phyloP scores from a whole-genome alignment of 2,888 invertebrate species.

The Standfussiana lucernea region DNA sequence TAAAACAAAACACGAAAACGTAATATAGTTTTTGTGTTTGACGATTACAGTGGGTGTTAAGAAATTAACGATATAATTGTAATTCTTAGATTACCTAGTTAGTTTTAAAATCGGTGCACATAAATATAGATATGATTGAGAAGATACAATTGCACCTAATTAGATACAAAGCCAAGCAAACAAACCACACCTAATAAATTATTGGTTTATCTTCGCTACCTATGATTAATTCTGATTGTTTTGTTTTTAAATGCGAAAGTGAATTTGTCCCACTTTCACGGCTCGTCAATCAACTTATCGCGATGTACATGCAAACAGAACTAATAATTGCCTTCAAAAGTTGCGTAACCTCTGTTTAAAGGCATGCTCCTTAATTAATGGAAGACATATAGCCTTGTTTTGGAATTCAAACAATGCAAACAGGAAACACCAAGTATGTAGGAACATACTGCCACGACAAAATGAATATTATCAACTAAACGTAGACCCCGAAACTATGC shows the following conservation, averaged over 20 bases:
- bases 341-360: background rate
- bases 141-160: background rate
- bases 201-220: background rate
- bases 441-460: background rate
- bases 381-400: background rate
- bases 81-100: too few species aligned
- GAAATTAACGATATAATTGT: constrained; percentile 20
- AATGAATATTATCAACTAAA: background rate
- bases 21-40: constrained; percentile 7
- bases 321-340: background rate
- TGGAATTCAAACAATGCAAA: background rate
- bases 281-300: constrained; percentile 22
- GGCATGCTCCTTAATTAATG: background rate
- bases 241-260: constrained; percentile 22
- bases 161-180: background rate
- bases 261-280: constrained; percentile 27
- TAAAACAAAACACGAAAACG: constrained; percentile 21
- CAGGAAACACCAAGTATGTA: background rate
- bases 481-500: background rate
- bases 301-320: constrained; percentile 4
- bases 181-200: constrained; percentile 1
- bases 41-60: constrained; percentile 9
- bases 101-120: too few species aligned
- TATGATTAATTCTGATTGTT: constrained; percentile 1
- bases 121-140: too few species aligned